Evolutionary conservation across 2,113 vertebrate genomes (phyloP).

Genomic region (Archocentrus centrarchus): DNA sequence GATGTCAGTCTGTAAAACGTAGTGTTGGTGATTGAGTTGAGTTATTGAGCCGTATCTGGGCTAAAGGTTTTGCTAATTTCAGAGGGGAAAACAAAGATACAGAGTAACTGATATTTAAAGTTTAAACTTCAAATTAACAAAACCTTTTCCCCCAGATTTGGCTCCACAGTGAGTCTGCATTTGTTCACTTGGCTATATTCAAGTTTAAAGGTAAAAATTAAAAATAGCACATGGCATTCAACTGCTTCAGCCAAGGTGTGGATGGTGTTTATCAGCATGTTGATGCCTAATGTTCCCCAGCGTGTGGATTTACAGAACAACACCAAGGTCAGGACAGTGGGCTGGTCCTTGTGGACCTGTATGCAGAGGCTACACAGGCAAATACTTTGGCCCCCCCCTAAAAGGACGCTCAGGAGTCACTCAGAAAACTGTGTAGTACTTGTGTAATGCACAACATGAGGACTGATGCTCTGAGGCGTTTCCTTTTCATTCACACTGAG

Average conservation of each 20-base stretch:
- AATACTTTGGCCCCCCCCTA: background rate
- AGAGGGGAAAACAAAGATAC: background rate
- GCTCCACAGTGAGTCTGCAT: background rate
- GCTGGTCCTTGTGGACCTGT: background rate
- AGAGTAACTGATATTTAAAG: background rate
- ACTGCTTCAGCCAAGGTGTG: background rate
- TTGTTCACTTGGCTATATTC: fast-evolving
- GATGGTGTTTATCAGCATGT: background rate
- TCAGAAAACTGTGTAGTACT: background rate
- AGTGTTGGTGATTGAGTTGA: too few species aligned
- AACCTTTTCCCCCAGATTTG: fast-evolving
- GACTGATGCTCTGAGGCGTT: background rate
- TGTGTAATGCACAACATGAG: background rate
- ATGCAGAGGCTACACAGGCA: background rate
- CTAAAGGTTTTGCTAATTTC: too few species aligned
- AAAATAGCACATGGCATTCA: background rate
- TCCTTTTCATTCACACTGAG: background rate
- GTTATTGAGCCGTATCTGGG: fast-evolving
- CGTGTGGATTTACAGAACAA: background rate
- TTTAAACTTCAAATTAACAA: background rate
- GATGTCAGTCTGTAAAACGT: background rate
- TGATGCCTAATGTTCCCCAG: background rate
- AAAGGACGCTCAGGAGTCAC: background rate
- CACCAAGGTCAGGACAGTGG: background rate
- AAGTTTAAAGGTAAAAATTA: background rate